Evolutionary conservation across 2,113 vertebrate species (phyloP).

Genomic region (Catharus minimus): DNA sequence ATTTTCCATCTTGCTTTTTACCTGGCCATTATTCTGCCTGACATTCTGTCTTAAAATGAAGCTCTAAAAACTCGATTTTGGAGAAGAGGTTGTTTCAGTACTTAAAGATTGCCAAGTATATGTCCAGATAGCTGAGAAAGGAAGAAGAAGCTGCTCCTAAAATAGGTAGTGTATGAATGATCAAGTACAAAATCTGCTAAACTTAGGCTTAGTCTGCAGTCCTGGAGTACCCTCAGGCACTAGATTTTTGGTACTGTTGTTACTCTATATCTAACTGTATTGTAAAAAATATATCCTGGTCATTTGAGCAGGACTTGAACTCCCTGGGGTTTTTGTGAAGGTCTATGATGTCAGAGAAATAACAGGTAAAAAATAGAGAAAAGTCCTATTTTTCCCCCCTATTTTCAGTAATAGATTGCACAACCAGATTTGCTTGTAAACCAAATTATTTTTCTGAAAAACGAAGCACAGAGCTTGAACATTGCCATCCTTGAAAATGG

Average conservation of each 20-base stretch:
- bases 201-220: not conserved
- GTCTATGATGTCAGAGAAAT: not conserved
- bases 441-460: not conserved
- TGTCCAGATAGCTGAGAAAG: not conserved
- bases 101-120: not conserved
- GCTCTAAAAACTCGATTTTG: not conserved
- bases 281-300: not conserved
- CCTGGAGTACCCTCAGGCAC: not conserved
- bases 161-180: not conserved
- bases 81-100: not conserved
- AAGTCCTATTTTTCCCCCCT: not conserved
- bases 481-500: not conserved
- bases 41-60: not conserved
- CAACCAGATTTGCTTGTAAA: not conserved
- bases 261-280: not conserved
- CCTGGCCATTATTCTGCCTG: not conserved
- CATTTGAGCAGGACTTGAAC: not conserved
- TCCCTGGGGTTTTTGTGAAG: not conserved
- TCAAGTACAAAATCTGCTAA: not conserved
- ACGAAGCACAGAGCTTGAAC: not conserved
- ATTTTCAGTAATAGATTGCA: not conserved
- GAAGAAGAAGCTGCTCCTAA: not conserved
- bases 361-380: not conserved
- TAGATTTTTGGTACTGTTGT: not conserved
- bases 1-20: conserved; percentile 11